Percentiles rank a stretch among this genome's conserved stretches.
These are phyloP conservation scores for Pleuronectes platessa DNA, from an alignment of 2,113 vertebrate species.

Conservation along the genomic window DNA sequence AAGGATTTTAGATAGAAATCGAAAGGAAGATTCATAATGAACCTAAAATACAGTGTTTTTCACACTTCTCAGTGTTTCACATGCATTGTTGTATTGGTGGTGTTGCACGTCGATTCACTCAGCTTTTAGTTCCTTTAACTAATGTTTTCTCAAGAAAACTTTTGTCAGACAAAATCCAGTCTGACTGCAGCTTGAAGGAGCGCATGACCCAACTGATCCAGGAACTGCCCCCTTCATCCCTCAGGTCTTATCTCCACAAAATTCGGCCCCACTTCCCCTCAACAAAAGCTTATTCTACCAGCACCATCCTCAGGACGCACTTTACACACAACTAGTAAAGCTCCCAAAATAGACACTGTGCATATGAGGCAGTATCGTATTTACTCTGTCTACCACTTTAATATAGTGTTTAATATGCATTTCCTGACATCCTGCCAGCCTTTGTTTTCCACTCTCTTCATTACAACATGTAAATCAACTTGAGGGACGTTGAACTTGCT, in stretches of 20 bases:
- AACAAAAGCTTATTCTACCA: neutral
- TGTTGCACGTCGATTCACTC: too few relatives aligned
- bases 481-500: neutral
- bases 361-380: neutral
- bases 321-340: neutral
- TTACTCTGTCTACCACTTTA: neutral
- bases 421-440: neutral
- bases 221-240: neutral
- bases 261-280: neutral
- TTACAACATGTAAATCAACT: slow-evolving; percentile 1
- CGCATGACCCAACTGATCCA: neutral
- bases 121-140: too few relatives aligned
- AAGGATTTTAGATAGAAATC: neutral
- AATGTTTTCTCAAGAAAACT: too few relatives aligned
- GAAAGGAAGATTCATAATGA: too few relatives aligned
- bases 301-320: neutral
- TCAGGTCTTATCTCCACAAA: neutral
- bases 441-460: neutral
- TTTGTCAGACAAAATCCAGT: too few relatives aligned
- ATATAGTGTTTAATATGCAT: neutral
- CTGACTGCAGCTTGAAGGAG: neutral
- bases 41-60: too few relatives aligned
- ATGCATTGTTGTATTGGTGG: too few relatives aligned
- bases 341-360: neutral
- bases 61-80: too few relatives aligned